Base-by-base conservation (phyloP, 2,888 invertebrate species). In the Ellobium chinense region DNA sequence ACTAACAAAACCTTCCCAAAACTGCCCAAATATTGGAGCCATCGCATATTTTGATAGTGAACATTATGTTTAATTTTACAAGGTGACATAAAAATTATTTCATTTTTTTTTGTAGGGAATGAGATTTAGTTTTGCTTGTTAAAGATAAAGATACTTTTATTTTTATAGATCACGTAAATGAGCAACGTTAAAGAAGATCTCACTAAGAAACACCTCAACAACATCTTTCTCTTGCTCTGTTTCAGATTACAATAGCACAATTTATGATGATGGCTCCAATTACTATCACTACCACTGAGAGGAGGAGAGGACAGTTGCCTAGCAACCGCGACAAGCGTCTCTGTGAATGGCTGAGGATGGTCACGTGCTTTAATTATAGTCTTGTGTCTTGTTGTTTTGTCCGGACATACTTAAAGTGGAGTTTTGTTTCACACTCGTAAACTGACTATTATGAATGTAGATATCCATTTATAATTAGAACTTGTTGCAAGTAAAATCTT, bases 221-320 rank as follows among this genome's bases (percentile, higher is more conserved):
- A 63, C 36, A 60, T 66, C n/a, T 60, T 39, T 29, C 27, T 24
- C 66, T 68, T 81, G 21, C 77, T 37, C 65, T 39, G 1, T 76
- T 70, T 54, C 81, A 81, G 76, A 66, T 63, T 77, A 69, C 75
- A 65, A 34, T 72, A 69, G 34, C 81, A 65, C 72, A 4, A 58
- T 82, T n/a, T 74, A 74, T 80, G 89, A 88, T 70, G 88, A 87
- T 69, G 88, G 86, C 46, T 83, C 86, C 76, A 88, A 88, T 84
- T 88, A 89, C 82, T 89, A 86, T 84, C 81, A 84, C 74, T 89
- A 89, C 86, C 89, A 89, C 85, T 89, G 87, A 87, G 39, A 37
- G 21, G 63, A 36, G 5, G 63, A 3, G 5, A 21, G 62, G 24
- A 24, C 31, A 5, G 56, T 56, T 76, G 36, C 46, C 65, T 29